These are phyloP conservation scores for Sinodicranocentrus sp. DNA, from an alignment of 2,888 invertebrate genomes.

Conservation along the genomic window DNA sequence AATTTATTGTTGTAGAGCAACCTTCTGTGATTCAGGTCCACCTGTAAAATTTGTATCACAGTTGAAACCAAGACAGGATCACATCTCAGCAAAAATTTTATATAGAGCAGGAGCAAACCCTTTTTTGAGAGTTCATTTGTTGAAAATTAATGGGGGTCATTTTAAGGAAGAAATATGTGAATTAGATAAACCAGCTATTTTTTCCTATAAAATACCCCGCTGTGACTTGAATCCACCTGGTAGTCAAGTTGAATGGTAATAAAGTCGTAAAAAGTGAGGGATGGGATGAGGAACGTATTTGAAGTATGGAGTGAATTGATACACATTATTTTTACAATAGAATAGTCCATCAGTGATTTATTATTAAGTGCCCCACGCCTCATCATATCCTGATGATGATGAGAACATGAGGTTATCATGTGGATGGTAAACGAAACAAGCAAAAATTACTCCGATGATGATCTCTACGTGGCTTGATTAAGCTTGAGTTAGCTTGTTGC, in stretches of 20 bases:
- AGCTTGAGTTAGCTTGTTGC: constrained; percentile 3
- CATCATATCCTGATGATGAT: background rate
- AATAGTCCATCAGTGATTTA: constrained; percentile 16
- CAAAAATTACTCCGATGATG: background rate
- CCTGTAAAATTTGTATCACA: too few species aligned
- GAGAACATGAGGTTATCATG: background rate
- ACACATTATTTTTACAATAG: background rate
- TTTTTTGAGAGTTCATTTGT: too few species aligned
- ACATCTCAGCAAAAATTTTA: too few species aligned
- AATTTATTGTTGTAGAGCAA: too few species aligned
- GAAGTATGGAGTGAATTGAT: background rate
- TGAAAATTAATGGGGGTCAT: constrained; percentile 1
- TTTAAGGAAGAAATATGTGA: constrained; percentile 12
- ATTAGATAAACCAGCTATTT: too few species aligned
- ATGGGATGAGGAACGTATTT: background rate
- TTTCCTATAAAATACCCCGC: background rate
- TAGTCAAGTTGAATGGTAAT: background rate
- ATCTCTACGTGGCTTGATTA: constrained; percentile 9
- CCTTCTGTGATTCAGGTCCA: too few species aligned
- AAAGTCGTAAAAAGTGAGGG: constrained; percentile 17
- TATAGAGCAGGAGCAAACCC: too few species aligned
- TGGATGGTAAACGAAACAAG: too few species aligned
- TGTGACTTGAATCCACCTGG: background rate
- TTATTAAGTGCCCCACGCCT: constrained; percentile 26
- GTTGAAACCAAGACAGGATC: too few species aligned